Evolutionary conservation across 2,797 vertebrate species (phyloP), one percentile per base, ranked within the genome.

Genomic region (Agapornis canus): DNA sequence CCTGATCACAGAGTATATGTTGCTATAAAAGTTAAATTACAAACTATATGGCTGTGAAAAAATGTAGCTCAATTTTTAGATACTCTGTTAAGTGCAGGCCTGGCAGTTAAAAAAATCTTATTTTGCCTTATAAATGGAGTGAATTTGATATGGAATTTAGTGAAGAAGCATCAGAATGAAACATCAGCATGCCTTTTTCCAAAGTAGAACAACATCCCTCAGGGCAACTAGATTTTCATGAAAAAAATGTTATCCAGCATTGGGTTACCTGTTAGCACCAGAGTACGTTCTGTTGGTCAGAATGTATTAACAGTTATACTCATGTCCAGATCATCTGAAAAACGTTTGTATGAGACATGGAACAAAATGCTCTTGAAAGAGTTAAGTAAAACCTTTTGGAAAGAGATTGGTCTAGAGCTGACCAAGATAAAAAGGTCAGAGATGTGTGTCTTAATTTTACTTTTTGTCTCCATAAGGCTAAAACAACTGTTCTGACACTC

Each of bases 1-100:
- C 68, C 88, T 49, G 48, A 88, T 91, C 81, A 94, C 68, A 90
- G 64, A 93, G 84, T 89, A 75, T 84, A 37, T 83, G 49, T 84
- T 1, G 1, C 60, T 80, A 81, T 81, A 76, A 86, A 94, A 91
- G 49, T 48, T 61, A 82, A 73, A 19, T 80, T 89, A 89, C 82
- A 64, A 95, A 84, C 40, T 80, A 61, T 9, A 65, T n/a, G 45
- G 80, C 65, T 75, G 63, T 72, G 60, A 82, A 91, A 86, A 89
- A 89, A 69, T 25, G 37, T 29, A 66, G 21, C n/a, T 94, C 1
- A 1, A 3, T 94, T 94, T 95, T 91, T 84, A 92, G 88, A 88
- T 91, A 61, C n/a, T 54, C 21, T 63, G 31, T 39, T 73, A 72
- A 85, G 22, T 63, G 40, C 47, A 83, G 65, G 71, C 18, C 37